Evolutionary conservation across 2,113 vertebrate species (phyloP).

Genomic region (Archilochus colubris): DNA sequence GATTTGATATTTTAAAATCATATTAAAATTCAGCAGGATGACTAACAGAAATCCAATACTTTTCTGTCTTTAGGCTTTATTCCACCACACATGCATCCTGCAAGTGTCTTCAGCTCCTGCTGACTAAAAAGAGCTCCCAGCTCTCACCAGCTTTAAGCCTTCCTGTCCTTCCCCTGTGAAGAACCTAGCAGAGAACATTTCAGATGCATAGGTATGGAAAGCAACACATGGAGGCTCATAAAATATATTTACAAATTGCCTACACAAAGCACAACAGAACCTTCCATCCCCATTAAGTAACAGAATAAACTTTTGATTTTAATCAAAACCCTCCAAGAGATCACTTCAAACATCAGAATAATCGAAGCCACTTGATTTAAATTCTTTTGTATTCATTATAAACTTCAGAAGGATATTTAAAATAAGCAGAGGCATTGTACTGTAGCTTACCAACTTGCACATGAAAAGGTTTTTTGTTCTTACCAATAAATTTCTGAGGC

Average conservation of each 20-base stretch:
- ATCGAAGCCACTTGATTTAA: background rate
- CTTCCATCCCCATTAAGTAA: background rate
- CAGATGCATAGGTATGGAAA: background rate
- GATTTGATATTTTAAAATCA: background rate
- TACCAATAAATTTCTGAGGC: conserved; percentile 97
- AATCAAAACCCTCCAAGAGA: background rate
- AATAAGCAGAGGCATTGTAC: conserved; percentile 19
- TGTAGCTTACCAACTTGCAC: conserved; percentile 5
- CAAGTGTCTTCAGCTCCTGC: background rate
- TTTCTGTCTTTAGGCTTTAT: conserved; percentile 14
- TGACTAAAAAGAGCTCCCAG: background rate
- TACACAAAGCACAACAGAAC: background rate
- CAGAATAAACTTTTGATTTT: background rate
- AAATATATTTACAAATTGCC: background rate
- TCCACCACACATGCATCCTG: background rate
- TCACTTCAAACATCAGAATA: background rate
- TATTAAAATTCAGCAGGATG: background rate
- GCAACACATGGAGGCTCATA: background rate
- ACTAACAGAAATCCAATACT: background rate
- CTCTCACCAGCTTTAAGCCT: background rate
- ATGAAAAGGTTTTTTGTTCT: conserved; percentile 72
- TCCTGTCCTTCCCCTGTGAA: background rate
- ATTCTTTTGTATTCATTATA: background rate
- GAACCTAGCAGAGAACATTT: background rate
- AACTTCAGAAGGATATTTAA: background rate